Percentiles rank a stretch among this genome's conserved stretches.
Conservation (phyloP, 2,113 vertebrate genomes). For the Zeus faber region DNA sequence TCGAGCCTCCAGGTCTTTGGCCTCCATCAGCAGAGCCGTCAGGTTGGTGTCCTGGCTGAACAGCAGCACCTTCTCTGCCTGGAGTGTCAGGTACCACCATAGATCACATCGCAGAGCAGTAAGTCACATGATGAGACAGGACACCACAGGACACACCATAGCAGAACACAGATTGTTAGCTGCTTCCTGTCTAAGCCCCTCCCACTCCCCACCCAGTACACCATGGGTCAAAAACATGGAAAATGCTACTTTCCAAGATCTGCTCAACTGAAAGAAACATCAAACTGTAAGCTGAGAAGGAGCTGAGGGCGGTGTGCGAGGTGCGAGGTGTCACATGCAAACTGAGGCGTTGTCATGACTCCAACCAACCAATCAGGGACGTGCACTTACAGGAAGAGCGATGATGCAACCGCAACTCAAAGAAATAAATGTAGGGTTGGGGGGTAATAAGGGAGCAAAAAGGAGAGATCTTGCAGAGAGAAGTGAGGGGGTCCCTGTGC, state of each 20-base stretch:
- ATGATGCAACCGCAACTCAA: constrained; percentile 89
- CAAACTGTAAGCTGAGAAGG: constrained; percentile 61
- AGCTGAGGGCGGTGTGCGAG: constrained; percentile 61
- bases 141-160: constrained; percentile 63
- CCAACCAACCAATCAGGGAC: constrained; percentile 85
- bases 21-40: constrained; percentile 91
- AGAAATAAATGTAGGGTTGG: constrained; percentile 37
- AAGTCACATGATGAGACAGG: not conserved
- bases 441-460: constrained; percentile 45
- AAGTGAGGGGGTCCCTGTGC: constrained; percentile 72
- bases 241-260: constrained; percentile 59
- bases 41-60: constrained; percentile 96
- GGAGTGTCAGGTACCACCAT: constrained; percentile 68
- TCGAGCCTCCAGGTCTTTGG: constrained; percentile 91
- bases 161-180: constrained; percentile 52
- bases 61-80: constrained; percentile 98
- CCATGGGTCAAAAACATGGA: constrained; percentile 46
- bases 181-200: not conserved
- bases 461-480: constrained; percentile 72
- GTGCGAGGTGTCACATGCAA: constrained; percentile 90
- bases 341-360: constrained; percentile 88
- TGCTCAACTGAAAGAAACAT: constrained; percentile 64
- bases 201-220: constrained; percentile 19
- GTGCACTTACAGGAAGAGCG: constrained; percentile 91
- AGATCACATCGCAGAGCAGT: constrained; percentile 19